These are phyloP conservation scores for Exocentrus adspersus DNA, from an alignment of 2,888 invertebrate genomes.

Conservation along the genomic window DNA sequence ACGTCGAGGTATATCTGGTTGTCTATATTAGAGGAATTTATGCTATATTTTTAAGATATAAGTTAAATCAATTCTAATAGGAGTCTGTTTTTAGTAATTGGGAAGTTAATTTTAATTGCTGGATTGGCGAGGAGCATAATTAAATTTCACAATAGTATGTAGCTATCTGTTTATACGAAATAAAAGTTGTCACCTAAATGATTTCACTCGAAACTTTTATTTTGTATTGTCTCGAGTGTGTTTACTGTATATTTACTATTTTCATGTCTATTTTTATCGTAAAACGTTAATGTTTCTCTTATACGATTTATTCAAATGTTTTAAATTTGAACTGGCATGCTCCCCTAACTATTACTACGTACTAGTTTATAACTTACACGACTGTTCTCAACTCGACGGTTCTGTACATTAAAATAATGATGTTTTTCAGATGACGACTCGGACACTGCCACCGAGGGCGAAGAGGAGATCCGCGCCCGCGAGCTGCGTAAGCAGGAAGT, in stretches of 20 bases:
- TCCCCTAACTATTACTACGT: too few relatives aligned
- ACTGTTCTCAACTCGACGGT: too few relatives aligned
- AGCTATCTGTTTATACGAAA: constrained; percentile 7
- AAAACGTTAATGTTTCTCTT: too few relatives aligned
- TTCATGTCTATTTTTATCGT: too few relatives aligned
- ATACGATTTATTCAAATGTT: too few relatives aligned
- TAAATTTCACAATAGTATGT: constrained; percentile 34
- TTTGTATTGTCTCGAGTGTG: not conserved
- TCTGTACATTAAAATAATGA: too few relatives aligned
- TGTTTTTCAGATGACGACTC: constrained; percentile 70
- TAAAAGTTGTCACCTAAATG: too few relatives aligned
- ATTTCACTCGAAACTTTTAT: too few relatives aligned
- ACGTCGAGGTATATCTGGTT: too few relatives aligned
- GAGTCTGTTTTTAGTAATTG: constrained; percentile 27
- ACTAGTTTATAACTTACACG: too few relatives aligned
- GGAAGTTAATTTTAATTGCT: constrained; percentile 35
- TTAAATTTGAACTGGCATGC: too few relatives aligned
- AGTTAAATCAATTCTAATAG: constrained; percentile 4
- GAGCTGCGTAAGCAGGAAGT: constrained; percentile 76
- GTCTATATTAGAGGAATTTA: not conserved
- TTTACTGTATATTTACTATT: not conserved
- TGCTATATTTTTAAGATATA: too few relatives aligned
- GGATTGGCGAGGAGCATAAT: constrained; percentile 36
- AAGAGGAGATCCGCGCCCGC: constrained; percentile 74
- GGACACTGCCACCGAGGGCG: constrained; percentile 79